Conservation (phyloP, 2,888 invertebrate species). For the Congeria kusceri region DNA sequence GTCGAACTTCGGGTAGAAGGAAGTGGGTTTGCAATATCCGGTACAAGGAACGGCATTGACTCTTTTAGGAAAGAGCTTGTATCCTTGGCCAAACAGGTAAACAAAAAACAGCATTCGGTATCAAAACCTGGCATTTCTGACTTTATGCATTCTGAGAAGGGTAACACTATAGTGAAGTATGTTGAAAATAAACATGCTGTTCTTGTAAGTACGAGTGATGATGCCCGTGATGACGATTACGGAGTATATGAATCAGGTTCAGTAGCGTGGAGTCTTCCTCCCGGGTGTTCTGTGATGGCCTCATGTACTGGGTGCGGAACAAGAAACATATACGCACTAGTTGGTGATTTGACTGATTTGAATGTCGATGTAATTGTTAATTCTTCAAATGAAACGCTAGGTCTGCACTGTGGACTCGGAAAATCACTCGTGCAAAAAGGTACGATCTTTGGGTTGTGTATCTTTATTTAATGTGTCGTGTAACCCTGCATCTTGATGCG, state of each 20-base stretch:
- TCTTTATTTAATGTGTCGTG: neutral
- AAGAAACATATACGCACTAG: slow-evolving; percentile 33
- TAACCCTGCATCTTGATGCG: no score
- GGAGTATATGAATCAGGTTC: neutral
- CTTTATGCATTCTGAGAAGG: slow-evolving; percentile 23
- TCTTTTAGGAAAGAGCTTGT: slow-evolving; percentile 17
- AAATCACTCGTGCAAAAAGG: neutral
- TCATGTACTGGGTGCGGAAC: slow-evolving; percentile 6
- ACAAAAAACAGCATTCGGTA: slow-evolving; percentile 22
- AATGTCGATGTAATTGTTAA: slow-evolving; percentile 43
- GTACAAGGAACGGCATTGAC: slow-evolving; percentile 32
- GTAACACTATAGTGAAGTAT: slow-evolving; percentile 1
- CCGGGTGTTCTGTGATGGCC: slow-evolving; percentile 4
- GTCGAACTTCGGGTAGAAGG: slow-evolving; percentile 27
- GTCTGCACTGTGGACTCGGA: slow-evolving; percentile 33
- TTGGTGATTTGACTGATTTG: slow-evolving; percentile 43
- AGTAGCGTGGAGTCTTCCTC: no score
- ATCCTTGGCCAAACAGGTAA: slow-evolving; percentile 14
- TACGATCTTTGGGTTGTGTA: neutral
- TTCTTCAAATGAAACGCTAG: slow-evolving; percentile 34
- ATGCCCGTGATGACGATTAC: slow-evolving; percentile 5
- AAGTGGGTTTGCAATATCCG: slow-evolving; percentile 26
- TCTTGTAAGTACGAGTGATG: slow-evolving; percentile 1
- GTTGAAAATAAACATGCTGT: slow-evolving; percentile 13
- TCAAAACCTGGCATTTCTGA: slow-evolving; percentile 29